A percentile compares a stretch with the other conserved stretches of the same genome.
Conservation (phyloP, 2,888 invertebrate species). For the Pecten maximus region DNA sequence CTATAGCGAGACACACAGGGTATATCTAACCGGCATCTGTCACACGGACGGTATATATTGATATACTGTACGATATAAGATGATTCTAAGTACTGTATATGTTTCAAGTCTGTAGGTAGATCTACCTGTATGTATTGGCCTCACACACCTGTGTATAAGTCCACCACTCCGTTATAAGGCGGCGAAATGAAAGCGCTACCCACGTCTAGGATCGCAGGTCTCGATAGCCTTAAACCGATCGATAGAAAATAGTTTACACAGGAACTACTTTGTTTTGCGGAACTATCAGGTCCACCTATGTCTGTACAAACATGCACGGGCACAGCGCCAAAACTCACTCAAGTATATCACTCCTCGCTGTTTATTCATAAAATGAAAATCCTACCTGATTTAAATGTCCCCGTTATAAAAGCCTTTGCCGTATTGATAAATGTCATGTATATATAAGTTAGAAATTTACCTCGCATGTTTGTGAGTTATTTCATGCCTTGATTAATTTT, state of each 20-base stretch:
- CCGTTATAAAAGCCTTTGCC: not conserved
- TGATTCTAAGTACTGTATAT: not conserved
- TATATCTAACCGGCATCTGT: not conserved
- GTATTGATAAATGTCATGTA: not conserved
- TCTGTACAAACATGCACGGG: constrained; percentile 30
- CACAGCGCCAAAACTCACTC: constrained; percentile 23
- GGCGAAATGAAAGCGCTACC: not conserved
- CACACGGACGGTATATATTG: not conserved
- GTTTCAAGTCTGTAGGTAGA: not conserved
- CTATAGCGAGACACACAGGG: not conserved
- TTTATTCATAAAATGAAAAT: constrained; percentile 29
- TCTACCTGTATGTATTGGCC: not conserved
- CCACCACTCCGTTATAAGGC: constrained; percentile 16
- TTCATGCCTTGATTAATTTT: constrained; percentile 25
- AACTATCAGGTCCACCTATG: not conserved
- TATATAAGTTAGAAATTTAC: not conserved
- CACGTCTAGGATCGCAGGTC: not conserved
- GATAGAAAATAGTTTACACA: constrained; percentile 24
- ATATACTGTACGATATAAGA: not conserved
- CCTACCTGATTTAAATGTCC: not conserved
- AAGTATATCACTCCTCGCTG: not conserved
- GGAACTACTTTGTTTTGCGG: constrained; percentile 22
- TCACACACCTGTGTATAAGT: constrained; percentile 2
- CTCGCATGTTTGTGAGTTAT: not conserved
- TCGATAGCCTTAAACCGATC: not conserved